Base-by-base conservation (phyloP, 2,888 invertebrate genomes). In the Pelosia muscerda region DNA sequence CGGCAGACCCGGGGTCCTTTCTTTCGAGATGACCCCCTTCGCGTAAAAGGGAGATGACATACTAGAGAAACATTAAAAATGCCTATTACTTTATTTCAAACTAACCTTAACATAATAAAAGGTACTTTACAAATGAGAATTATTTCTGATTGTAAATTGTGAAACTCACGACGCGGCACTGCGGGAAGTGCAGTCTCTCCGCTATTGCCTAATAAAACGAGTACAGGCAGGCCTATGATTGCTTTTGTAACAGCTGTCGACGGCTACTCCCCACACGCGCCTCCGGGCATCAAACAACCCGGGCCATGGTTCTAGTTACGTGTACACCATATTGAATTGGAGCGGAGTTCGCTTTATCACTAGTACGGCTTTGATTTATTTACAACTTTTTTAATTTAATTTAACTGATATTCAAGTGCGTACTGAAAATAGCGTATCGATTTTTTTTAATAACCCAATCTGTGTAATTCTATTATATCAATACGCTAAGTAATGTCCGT, bases 161-260 rank as follows among this genome's bases (percentile, higher is more conserved):
- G 49, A 49, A 49, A 49, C 13, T 34, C 49, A 6, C 49, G 49
- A 1, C 49, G 2, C 9, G 49, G n/a, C 9, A n/a, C 15, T 49
- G n/a, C 49, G 49, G 49, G 9, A 49, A 49, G 49, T 49, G 19
- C 49, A 49, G 19, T n/a, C n/a, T 49, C 49, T n/a, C 49, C 9
- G 49, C 49, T 49, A 49, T 49, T 49, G n/a, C 49, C 49, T n/a
- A 49, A 49, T 49, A 49, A 42, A 49, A 49, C 49, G 49, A 49
- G 49, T 49, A 49, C 49, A n/a, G 49, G 19, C 49, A 49, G n/a
- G 22, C 53, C 53, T 9, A 53, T 28, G 60, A 23, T 38, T 38
- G 10, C 22, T 28, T 53, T 49, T 19, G 49, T n/a, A 49, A 49
- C 49, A 49, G n/a, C 49, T 49, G 49, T 49, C 49, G 49, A 9